Conservation (phyloP, 2,797 vertebrate genomes). For the Hippocampus kuda region DNA sequence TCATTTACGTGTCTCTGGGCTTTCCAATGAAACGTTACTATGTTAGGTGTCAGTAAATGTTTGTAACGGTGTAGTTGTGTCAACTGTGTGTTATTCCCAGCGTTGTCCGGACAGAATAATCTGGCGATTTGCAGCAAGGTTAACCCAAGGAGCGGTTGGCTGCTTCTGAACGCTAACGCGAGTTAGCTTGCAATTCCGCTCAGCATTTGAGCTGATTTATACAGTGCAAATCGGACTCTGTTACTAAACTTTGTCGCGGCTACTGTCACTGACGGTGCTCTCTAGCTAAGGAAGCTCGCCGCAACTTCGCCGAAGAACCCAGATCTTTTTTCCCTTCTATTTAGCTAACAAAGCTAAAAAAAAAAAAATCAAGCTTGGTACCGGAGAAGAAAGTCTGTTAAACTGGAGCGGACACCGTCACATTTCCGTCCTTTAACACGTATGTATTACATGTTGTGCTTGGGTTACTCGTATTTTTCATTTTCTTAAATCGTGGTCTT, state of each 20-base stretch:
- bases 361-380: conserved; percentile 5
- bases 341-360: conserved; percentile 13
- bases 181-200: conserved; percentile 1
- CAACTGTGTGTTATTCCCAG: conserved; percentile 22
- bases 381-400: conserved; percentile 19
- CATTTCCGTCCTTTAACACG: conserved; percentile 32
- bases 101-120: conserved; percentile 35
- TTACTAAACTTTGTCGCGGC: background rate
- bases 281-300: conserved; percentile 20
- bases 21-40: conserved; percentile 4
- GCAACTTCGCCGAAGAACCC: conserved; percentile 13
- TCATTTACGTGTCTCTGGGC: background rate
- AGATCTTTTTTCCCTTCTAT: background rate
- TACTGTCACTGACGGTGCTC: background rate
- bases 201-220: background rate
- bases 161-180: conserved; percentile 21
- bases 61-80: conserved; percentile 9
- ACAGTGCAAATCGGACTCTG: too few species aligned
- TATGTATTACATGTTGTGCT: conserved; percentile 21
- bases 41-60: conserved; percentile 21
- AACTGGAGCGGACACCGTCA: conserved; percentile 50
- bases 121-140: conserved; percentile 29
- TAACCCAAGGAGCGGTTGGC: conserved; percentile 34
- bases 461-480: background rate
- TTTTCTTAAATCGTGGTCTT: conserved; percentile 2